These are phyloP conservation scores for Anthonomus grandis DNA, from an alignment of 1,140 invertebrate genomes.

Conservation along the genomic window DNA sequence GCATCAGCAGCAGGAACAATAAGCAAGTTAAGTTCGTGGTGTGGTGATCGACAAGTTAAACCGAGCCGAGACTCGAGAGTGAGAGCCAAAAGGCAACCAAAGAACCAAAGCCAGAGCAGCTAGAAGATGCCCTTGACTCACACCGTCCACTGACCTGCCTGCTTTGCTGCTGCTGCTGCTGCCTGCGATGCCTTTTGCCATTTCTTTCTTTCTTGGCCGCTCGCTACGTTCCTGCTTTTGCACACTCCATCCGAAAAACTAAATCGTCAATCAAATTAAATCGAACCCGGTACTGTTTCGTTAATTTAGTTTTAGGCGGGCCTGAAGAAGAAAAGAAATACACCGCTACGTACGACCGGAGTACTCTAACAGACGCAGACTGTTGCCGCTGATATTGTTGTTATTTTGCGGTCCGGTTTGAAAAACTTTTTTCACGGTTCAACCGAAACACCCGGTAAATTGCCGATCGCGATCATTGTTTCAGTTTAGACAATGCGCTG, in stretches of 20 bases:
- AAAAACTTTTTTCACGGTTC: too few relatives aligned
- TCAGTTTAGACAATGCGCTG: slow-evolving; percentile 10
- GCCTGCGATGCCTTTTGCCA: slow-evolving; percentile 27
- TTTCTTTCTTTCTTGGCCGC: slow-evolving; percentile 26
- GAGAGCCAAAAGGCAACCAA: too few relatives aligned
- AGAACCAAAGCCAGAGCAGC: slow-evolving; percentile 10
- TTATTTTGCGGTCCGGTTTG: too few relatives aligned
- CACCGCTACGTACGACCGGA: slow-evolving; percentile 17
- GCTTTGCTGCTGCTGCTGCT: too few relatives aligned
- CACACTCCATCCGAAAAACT: slow-evolving; percentile 23
- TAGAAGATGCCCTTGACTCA: slow-evolving; percentile 27
- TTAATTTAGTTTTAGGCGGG: slow-evolving; percentile 23
- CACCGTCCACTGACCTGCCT: slow-evolving; percentile 27
- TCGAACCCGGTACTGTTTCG: slow-evolving; percentile 23
- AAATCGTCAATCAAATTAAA: slow-evolving; percentile 25
- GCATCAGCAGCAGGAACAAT: slow-evolving; percentile 14
- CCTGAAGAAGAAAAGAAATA: slow-evolving; percentile 19
- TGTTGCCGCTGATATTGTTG: slow-evolving; percentile 10
- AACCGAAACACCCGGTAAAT: slow-evolving; percentile 5
- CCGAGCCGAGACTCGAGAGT: too few relatives aligned
- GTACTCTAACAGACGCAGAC: too few relatives aligned
- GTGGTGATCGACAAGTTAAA: slow-evolving; percentile 22
- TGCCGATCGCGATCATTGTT: slow-evolving; percentile 10
- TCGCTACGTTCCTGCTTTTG: slow-evolving; percentile 27
- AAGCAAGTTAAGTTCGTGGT: too few relatives aligned